These are phyloP conservation scores for human DNA, from an alignment of 2,113 vertebrate species.

Conservation along the genomic window DNA sequence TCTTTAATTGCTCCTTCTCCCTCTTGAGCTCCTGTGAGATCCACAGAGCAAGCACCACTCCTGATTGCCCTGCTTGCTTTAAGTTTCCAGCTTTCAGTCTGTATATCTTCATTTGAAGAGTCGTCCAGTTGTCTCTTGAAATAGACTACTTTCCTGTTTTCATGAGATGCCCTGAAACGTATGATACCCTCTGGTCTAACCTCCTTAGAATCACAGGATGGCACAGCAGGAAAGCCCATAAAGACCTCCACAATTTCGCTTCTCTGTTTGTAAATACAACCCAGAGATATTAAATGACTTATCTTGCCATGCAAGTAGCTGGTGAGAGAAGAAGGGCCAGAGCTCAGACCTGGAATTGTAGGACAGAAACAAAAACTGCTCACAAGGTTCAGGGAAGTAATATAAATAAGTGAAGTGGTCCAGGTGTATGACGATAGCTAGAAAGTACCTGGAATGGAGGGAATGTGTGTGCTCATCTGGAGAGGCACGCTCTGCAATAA, in stretches of 20 bases:
- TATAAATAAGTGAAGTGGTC: neutral
- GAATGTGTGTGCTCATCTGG: neutral
- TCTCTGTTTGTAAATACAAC: neutral
- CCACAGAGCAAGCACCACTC: neutral
- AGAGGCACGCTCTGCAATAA: fast-evolving
- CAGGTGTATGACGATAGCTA: neutral
- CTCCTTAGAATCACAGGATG: neutral
- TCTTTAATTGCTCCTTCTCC: slow-evolving; percentile 35
- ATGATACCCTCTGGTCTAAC: neutral
- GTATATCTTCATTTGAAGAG: neutral
- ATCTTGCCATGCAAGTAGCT: neutral
- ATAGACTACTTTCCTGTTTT: neutral
- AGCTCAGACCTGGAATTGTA: neutral
- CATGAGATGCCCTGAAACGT: neutral
- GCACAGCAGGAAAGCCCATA: neutral
- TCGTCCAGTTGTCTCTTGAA: neutral
- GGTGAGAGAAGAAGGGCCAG: neutral
- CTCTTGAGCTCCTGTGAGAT: neutral
- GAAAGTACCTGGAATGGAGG: neutral
- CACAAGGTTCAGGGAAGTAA: neutral
- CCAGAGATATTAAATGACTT: neutral
- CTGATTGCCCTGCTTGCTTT: neutral
- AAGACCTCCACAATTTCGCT: neutral
- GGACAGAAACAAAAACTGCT: neutral
- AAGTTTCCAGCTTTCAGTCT: neutral